Conservation (phyloP, 2,113 vertebrate genomes). For the Misgurnus anguillicaudatus region DNA sequence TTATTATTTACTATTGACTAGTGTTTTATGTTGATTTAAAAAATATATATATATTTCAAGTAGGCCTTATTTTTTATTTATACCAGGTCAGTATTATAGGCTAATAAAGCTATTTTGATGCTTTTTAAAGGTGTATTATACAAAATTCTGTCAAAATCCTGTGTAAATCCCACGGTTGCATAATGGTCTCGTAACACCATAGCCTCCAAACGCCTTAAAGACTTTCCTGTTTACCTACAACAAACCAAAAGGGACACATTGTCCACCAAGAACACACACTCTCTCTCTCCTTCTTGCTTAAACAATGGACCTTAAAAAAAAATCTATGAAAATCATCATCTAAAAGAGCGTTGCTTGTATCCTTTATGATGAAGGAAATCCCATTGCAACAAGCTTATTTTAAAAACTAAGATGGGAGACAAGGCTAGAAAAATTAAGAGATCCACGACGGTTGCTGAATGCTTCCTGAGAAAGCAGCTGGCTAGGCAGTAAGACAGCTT, state of each 20-base stretch:
- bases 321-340: not conserved
- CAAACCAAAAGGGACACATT: conserved; percentile 60
- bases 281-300: conserved; percentile 25
- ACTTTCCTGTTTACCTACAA: conserved; percentile 73
- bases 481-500: too few relatives aligned
- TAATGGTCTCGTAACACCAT: conserved; percentile 62
- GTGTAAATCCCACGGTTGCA: conserved; percentile 60
- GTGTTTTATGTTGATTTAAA: too few relatives aligned
- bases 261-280: conserved; percentile 53
- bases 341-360: too few relatives aligned
- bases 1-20: too few relatives aligned
- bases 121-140: not conserved
- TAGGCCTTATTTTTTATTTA: too few relatives aligned
- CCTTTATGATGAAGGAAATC: too few relatives aligned
- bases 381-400: too few relatives aligned
- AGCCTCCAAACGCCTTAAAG: conserved; percentile 67
- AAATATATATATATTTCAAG: too few relatives aligned
- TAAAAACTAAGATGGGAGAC: too few relatives aligned
- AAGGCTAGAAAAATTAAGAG: too few relatives aligned
- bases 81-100: not conserved
- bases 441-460: too few relatives aligned
- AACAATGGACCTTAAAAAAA: conserved; percentile 51
- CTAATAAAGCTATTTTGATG: not conserved
- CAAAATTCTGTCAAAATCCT: not conserved
- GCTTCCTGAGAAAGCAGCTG: too few relatives aligned